Base-by-base conservation (phyloP, 2,888 invertebrate species). In the Polyommatus icarus region DNA sequence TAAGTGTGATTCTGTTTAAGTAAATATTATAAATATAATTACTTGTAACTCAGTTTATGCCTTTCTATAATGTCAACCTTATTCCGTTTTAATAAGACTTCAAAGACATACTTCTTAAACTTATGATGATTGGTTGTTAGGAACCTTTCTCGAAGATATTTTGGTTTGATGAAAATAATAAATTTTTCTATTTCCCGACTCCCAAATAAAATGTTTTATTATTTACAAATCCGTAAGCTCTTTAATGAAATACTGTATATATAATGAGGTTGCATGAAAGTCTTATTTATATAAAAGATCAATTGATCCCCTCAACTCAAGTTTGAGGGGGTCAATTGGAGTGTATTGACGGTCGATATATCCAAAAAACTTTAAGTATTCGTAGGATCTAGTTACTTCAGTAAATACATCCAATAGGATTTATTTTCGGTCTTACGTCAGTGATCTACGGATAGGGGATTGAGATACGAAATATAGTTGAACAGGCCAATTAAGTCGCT, bases 241-340 rank as follows among this genome's bases (percentile, higher is more conserved):
- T 18, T 50, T 29, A 54, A 20, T 40, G n/a, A 36, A 72, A 72
- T 40, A 73, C 24, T 73, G 18, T 75, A 72, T 54, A 75, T 75
- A 75, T 54, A 75, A 54, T 59, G 73, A 61, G 73, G 73, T 57
- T 57, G 59, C 46, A 20, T 77, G 57, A 77, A 50, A 73, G 73
- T n/a, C n/a, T n/a, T n/a, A n/a, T n/a, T n/a, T n/a, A n/a, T 73
- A 72, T 54, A 54, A 75, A 77, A 77, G 77, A 77, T 77, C 75
- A n/a, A n/a, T n/a, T n/a, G n/a, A 77, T 73, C 59, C 73, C n/a
- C n/a, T n/a, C 73, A 59, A 73, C 73, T 77, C 77, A 73, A 72
- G 73, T 59, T 77, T 77, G 59, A 40, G 73, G 61, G 59, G 77
- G 75, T 73, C 61, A 77, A 73, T 73, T 77, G 73, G 73, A 77